A percentile compares a stretch with the other conserved stretches of the same genome.
Conservation (phyloP, 2,113 vertebrate species). For the Daboia siamensis region DNA sequence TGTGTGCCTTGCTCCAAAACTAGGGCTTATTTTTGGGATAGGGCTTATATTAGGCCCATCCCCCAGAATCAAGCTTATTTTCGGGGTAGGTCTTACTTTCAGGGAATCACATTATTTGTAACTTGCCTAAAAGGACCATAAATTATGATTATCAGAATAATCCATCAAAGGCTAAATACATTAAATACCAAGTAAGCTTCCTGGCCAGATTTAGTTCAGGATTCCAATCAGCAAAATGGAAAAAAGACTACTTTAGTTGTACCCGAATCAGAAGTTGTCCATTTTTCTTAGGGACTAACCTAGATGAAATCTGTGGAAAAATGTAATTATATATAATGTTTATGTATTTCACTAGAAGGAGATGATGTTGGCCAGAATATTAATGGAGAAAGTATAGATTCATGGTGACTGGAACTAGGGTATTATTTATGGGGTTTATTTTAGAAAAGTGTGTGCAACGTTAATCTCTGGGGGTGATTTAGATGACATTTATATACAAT, state of each 20-base stretch:
- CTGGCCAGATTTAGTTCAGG: background rate
- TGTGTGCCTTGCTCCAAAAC: no score
- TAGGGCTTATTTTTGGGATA: no score
- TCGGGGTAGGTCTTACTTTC: no score
- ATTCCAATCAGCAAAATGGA: background rate
- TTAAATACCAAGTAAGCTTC: background rate
- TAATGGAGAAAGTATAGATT: background rate
- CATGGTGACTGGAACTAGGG: background rate
- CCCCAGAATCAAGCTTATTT: no score
- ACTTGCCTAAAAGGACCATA: background rate
- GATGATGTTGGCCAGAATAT: background rate
- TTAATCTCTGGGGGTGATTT: background rate
- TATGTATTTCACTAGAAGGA: background rate
- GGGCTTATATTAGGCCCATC: no score
- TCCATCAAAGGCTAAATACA: background rate
- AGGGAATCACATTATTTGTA: background rate
- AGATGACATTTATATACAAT: background rate
- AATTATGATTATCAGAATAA: background rate
- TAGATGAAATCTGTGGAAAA: background rate
- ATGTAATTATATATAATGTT: background rate
- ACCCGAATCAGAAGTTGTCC: background rate
- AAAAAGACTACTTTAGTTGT: background rate
- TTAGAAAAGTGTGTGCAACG: background rate
- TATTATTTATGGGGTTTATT: background rate
- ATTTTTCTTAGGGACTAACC: background rate